Base-by-base conservation (phyloP, 2,888 invertebrate species). In the Pristionchus japonicus region DNA sequence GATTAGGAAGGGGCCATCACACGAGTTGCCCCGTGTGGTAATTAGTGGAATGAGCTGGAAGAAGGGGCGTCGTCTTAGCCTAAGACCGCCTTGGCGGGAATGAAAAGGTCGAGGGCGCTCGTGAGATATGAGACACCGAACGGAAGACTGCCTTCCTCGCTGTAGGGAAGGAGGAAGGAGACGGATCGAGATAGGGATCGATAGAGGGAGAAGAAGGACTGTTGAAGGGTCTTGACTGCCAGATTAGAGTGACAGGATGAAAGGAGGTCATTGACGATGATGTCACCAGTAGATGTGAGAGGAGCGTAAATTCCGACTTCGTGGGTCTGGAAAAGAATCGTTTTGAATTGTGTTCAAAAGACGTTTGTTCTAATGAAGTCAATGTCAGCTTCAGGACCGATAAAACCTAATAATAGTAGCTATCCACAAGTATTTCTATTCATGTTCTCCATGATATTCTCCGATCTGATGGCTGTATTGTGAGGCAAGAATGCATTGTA, bases 191-290 rank as follows among this genome's bases (percentile, higher is more conserved):
- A 49, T 13, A 83, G 31, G 83, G 88, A 47, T 61, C 88, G 90
- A 88, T 92, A 91, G n/a, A 91, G 89, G 9, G 90, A 88, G 90
- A 94, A 94, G 91, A 94, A 94, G 7, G 94, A 92, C 89, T 94
- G 94, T 89, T 94, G 94, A 13, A 94, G 92, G 23, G 94, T 91
- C 88, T 91, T 91, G 67, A 91, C 61, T 1, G 90, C 91, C 43
- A 91, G 64, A 86, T 93, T 94, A 57, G 92, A 92, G 86, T 94
- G 94, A 86, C 94, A 94, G 40, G 93, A 93, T 1, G 93, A 91
- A 57, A 94, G 89, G n/a, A 94, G 90, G 27, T 90, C 90, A 89
- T 94, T 94, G 52, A 94, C 94, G 49, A 94, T 88, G 86, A 94
- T 91, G 89, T 94, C 93, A n/a, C 94, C 93, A 13, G 91, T 91